A percentile compares a stretch with the other conserved stretches of the same genome.
Conservation (phyloP, 2,113 vertebrate species). For the Tetrax tetrax region DNA sequence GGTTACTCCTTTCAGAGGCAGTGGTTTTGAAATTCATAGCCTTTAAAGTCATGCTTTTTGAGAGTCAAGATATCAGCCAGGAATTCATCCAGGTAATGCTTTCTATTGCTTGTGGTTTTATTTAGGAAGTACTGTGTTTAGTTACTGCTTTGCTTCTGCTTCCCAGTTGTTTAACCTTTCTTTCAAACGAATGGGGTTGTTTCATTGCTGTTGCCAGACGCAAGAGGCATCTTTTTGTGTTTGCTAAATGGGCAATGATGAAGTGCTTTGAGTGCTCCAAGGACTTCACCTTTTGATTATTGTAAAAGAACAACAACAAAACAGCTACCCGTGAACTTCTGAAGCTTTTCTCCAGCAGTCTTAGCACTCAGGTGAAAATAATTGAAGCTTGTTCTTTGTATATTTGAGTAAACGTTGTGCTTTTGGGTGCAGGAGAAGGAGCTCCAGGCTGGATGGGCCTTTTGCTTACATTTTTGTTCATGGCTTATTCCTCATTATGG, state of each 20-base stretch:
- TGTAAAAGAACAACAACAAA: neutral
- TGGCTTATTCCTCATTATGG: neutral
- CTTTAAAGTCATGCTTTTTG: neutral
- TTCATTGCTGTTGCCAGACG: neutral
- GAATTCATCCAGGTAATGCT: neutral
- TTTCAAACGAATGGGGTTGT: neutral
- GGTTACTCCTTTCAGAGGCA: neutral
- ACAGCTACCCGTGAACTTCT: neutral
- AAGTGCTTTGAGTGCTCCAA: neutral
- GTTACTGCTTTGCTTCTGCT: neutral
- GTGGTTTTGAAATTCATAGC: neutral
- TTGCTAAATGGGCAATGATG: neutral
- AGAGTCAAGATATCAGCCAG: neutral
- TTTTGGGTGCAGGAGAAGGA: neutral
- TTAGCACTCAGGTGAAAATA: neutral
- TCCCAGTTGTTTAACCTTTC: neutral
- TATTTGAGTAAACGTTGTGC: neutral
- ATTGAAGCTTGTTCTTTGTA: neutral
- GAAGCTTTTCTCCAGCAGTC: neutral
- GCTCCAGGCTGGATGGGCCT: neutral
- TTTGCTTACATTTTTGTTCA: neutral
- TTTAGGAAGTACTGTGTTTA: neutral
- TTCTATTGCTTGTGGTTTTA: neutral
- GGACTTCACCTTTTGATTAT: neutral
- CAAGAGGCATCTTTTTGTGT: slow-evolving; percentile 8